Conservation (phyloP, 2,888 invertebrate genomes). For the Microplitis deprimator region DNA sequence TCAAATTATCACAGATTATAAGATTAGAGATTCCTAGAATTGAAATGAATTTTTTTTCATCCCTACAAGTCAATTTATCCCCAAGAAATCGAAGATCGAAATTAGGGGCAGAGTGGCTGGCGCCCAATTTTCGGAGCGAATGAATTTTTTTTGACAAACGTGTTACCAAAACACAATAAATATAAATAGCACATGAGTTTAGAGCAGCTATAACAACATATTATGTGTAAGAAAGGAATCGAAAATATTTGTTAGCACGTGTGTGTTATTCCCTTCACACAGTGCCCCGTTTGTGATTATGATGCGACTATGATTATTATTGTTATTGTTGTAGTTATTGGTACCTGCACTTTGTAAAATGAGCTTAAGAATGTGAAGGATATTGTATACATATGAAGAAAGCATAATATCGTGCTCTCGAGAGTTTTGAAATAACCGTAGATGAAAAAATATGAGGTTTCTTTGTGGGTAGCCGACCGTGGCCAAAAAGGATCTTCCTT, state of each 20-base stretch:
- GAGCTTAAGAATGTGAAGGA: background rate
- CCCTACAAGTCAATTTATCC: constrained; percentile 38
- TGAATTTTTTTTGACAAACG: constrained; percentile 43
- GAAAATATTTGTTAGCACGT: too few species aligned
- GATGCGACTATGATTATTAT: too few species aligned
- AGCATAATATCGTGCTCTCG: constrained; percentile 65
- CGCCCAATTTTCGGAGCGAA: background rate
- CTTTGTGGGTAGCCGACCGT: constrained; percentile 71
- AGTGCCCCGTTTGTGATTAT: too few species aligned
- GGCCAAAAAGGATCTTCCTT: constrained; percentile 65
- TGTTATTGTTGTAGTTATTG: constrained; percentile 34
- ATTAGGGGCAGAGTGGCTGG: constrained; percentile 33
- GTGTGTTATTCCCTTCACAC: too few species aligned
- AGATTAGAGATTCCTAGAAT: too few species aligned
- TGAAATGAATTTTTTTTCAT: too few species aligned
- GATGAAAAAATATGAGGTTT: constrained; percentile 54
- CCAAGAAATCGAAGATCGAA: constrained; percentile 45
- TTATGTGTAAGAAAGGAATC: constrained; percentile 56
- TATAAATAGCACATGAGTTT: constrained; percentile 64
- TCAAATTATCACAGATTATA: too few species aligned
- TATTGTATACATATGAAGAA: constrained; percentile 58
- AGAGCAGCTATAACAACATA: constrained; percentile 70
- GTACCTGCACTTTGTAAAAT: too few species aligned
- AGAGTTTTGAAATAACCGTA: constrained; percentile 39
- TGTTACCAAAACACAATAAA: constrained; percentile 70